Evolutionary conservation across 2,113 vertebrate genomes (phyloP), one percentile per base, ranked within the genome.

Genomic region (Mesoclemmys tuberculata): DNA sequence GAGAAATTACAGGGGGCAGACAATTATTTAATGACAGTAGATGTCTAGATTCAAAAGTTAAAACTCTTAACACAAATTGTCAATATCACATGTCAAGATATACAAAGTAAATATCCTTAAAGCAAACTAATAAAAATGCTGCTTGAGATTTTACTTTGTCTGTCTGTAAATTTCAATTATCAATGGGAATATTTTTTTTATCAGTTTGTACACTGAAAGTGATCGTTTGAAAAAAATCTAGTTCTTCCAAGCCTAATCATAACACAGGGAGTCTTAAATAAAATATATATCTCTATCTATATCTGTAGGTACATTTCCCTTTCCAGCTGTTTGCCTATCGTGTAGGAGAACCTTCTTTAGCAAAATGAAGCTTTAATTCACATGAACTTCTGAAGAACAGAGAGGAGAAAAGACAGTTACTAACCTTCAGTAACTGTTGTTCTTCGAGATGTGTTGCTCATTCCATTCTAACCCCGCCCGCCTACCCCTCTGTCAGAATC

Each of bases 261-360:
- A 68, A 31, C 64, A 68, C 16, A 38, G 41, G 22, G 6, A 44
- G 24, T 12, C 41, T 44, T 75, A 21, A 11, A 46, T 38, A 16
- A 13, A 68, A 8, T 64, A 52, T 24, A 13, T 4, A 52, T n/a
- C n/a, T n/a, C n/a, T 14, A 52, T 52, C 12, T 52, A 14, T n/a
- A 41, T 3, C 31, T 0, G 0, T n/a, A 44, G 21, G 27, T 46
- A 74, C 7, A 16, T 1, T 44, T 22, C 51, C 26, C n/a, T 80
- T 46, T 77, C 11, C 44, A 87, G n/a, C 3, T 82, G n/a, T 49
- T 75, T 5, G 55, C 51, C 81, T 38, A 80, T 55, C 49, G 31
- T 41, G 52, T 2, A 64, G 35, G 56, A 26, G 22, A 89, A 83
- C 11, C 21, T 41, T 81, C 31, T 46, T 13, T 5, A 80, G 35